Evolutionary conservation across 2,113 vertebrate genomes (phyloP), one percentile per base, ranked within the genome.

Genomic region (Chauna torquata): DNA sequence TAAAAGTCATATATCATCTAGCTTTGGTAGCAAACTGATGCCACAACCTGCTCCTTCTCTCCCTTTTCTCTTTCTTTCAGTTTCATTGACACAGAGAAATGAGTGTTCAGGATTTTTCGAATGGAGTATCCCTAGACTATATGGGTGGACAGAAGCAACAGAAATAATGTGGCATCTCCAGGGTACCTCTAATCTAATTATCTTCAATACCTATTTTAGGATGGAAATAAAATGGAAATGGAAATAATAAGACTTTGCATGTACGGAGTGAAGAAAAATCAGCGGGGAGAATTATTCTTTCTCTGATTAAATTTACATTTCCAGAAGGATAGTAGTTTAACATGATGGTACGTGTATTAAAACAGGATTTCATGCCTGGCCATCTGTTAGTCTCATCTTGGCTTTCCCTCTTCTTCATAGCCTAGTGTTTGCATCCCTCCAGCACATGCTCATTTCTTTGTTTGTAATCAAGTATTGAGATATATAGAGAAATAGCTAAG

Each of bases 381-480:
- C 91, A 88, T 86, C 86, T 96, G 95, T 82, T 94, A 86, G 66
- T 79, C 65, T 87, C 27, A 87, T 59, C 44, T 96, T 89, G 70
- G 4, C 18, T 92, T 87, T 79, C 40, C 12, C 28, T 89, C 74
- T 32, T 87, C 95, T 94, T 85, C 49, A 65, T 71, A 82, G 50
- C 32, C 61, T 64, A 64, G 13, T 75, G 57, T 79, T 85, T 85
- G 52, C 19, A 89, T 64, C 65, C 58, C 47, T 82, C 12, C 36
- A 91, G 66, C 86, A 87, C 78, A 42, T 79, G 78, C 85, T 91
- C 9, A 64, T 92, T 71, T 84, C 83, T 94, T 92, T 14, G 58
- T 96, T 86, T 94, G 94, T 89, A 89, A 86, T 86, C 69, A 86
- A 78, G 9, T 79, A 89, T 75, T 89, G 68, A 94, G 91, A 87